Base-by-base conservation (phyloP, 2,888 invertebrate species). In the Callosobruchus maculatus region DNA sequence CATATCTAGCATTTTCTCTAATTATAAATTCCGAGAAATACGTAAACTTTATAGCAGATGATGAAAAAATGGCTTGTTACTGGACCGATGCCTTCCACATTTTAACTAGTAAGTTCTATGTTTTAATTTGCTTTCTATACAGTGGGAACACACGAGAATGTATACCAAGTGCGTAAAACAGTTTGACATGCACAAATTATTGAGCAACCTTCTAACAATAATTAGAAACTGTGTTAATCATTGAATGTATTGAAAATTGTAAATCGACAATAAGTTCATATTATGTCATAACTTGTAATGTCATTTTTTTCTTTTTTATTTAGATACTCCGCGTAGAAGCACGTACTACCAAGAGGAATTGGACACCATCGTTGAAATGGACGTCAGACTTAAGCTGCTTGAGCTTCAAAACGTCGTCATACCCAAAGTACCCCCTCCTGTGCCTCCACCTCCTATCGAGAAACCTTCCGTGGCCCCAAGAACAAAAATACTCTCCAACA, bases 51-150 rank as follows among this genome's bases (percentile, higher is more conserved):
- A 78, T 85, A 30, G 86, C 86, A 0, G 79, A 83, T 73, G 82
- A 85, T 73, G 81, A 80, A 72, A 81, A 79, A 75, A 82, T 78
- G 0, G 84, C 85, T 18, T 80, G 81, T 70, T 81, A 83, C 72
- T 87, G 87, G 87, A 82, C 82, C n/a, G 86, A 82, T 72, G 82
- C 83, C 5, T 81, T 86, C 21, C 80, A 83, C 78, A 78, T 86
- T 71, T 76, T 86, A 30, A 77, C 82, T 77, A 83, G 85, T 85
- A 81, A 78, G 72, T 68, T 74, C 67, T n/a, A 49, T 13, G 2
- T 26, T 26, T 49, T 7, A 5, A 49, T 49, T 49, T 13, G 13
- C 9, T 49, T 49, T 7, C 49, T 49, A 49, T 0, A 49, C 13
- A 7, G 13, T n/a, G n/a, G n/a, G n/a, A n/a, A n/a, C n/a, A n/a